A percentile compares a stretch with the other conserved stretches of the same genome.
phyloP scores from a whole-genome alignment of 2,113 vertebrate species.

The Nesogale talazaci region DNA sequence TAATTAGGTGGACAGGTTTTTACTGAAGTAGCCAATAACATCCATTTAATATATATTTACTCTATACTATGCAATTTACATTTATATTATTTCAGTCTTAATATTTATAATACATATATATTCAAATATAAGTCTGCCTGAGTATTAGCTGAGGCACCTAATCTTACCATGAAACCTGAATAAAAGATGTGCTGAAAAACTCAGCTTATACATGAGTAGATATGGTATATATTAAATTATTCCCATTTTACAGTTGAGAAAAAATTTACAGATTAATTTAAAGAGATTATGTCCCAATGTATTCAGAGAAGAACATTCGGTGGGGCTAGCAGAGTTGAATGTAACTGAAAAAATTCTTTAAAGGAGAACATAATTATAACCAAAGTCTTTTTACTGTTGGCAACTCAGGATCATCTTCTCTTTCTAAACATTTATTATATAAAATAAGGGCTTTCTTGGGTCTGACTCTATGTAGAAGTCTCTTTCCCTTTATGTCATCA shows the following conservation, averaged over 20 bases:
- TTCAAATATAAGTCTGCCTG: no score
- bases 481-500: conserved; percentile 6
- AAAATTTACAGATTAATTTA: background rate
- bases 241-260: conserved; percentile 46
- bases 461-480: background rate
- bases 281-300: background rate
- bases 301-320: background rate
- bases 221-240: conserved; percentile 12
- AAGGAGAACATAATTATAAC: conserved; percentile 8
- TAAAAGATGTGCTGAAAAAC: background rate
- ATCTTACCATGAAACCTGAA: no score
- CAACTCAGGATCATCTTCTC: background rate
- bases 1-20: background rate
- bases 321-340: background rate
- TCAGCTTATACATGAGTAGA: no score
- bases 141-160: no score
- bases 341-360: background rate
- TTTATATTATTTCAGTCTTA: conserved; percentile 41
- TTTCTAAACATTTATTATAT: background rate
- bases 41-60: conserved; percentile 2
- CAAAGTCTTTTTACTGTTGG: conserved; percentile 12
- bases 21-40: background rate
- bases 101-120: background rate
- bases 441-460: background rate
- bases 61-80: conserved; percentile 37